Base-by-base conservation (phyloP, 2,113 vertebrate species). In the Psilopsiagon aymara region DNA sequence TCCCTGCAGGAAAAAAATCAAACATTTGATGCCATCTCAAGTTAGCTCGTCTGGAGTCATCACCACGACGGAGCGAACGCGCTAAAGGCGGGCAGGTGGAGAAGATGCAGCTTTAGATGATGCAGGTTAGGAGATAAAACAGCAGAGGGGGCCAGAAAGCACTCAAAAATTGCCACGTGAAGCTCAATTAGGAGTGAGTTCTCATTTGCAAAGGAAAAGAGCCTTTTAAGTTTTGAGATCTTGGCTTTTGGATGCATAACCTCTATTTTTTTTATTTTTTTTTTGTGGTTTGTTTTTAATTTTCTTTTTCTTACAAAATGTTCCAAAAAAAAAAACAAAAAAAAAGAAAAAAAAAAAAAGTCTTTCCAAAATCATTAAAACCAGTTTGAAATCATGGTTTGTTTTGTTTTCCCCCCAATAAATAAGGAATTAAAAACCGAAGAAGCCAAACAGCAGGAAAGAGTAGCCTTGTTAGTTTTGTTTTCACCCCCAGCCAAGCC, bases 401-500 rank as follows among this genome's bases (percentile, higher is more conserved):
- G 3, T 80, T 92, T 91, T 29, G 33, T 90, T 96, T 67, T 57
- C 12, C 86, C 93, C 95, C 96, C 89, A 96, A 93, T 96, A 97
- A 97, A 97, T 95, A 97, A 98, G 98, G 97, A 98, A 98, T 98
- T 94, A 96, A 97, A 99, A 99, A 98, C 98, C 95, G 97, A 98
- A 98, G 98, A 98, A 99, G 98, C 98, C 98, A 99, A 97, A 97
- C 98, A 99, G 98, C 99, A 99, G 98, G 98, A 98, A 97, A 96
- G 98, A 98, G 98, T 98, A 99, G 98, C 98, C 98, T 98, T 99
- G 98, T 99, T 99, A 98, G 97, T 98, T 98, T 98, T 59, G 57
- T 35, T 82, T 95, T 95, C 97, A 99, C 99, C 98, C 99, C 99
- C 99, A 99, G 98, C 98, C 98, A 99, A 99, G 99, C 98, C 98